Evolutionary conservation across 1,140 invertebrate species (phyloP).

Genomic region (Druon quercuslanigerum): DNA sequence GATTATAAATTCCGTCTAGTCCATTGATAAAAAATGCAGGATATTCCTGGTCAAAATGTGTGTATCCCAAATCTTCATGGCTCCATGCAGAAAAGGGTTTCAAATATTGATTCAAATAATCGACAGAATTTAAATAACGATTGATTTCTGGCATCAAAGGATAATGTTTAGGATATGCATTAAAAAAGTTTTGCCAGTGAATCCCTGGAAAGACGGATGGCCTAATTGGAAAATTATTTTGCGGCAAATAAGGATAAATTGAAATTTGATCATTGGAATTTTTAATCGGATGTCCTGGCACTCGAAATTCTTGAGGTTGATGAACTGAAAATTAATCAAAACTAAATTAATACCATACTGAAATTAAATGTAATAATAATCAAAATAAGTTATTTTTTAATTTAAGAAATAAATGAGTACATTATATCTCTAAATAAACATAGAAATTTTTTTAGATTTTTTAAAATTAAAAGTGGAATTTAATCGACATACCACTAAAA

Average conservation of each 20-base stretch:
- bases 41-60: background rate
- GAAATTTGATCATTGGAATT: background rate
- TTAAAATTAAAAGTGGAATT: too few species aligned
- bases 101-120: slow-evolving; percentile 6
- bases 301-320: background rate
- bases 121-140: background rate
- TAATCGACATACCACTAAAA: too few species aligned
- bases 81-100: background rate
- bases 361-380: too few species aligned
- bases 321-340: background rate
- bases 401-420: too few species aligned
- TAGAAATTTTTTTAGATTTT: too few species aligned
- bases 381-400: too few species aligned
- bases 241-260: background rate
- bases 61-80: background rate
- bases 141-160: background rate
- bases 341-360: background rate
- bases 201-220: background rate
- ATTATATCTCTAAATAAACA: too few species aligned
- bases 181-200: background rate
- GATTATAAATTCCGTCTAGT: background rate
- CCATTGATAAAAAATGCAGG: background rate
- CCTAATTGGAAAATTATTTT: background rate
- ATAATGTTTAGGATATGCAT: background rate
- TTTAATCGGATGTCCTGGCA: background rate